Evolutionary conservation across 2,888 invertebrate species (phyloP), one percentile per base, ranked within the genome.

Genomic region (Aricia artaxerxes): DNA sequence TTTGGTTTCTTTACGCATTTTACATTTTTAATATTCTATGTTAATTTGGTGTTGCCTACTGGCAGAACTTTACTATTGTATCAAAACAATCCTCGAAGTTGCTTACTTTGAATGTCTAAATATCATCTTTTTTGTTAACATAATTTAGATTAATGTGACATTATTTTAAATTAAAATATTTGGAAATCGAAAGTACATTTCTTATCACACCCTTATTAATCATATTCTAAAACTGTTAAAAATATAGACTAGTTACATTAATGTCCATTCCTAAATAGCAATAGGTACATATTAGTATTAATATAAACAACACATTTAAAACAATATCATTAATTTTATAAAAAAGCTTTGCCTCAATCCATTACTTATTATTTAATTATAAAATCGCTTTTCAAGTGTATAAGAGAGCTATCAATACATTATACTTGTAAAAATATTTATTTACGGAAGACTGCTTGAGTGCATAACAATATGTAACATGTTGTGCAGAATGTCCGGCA

Each of bases 171-270:
- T 7, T 2, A 61, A 24, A 24, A 7, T 61, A 61, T 61, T 61
- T 40, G 40, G 40, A 40, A 40, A 40, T 61, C 24, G n/a, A 3
- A 61, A 61, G 7, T 24, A 24, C 61, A 61, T 61, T 61, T 1
- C 16, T n/a, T 24, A 61, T 1, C 24, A 61, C 49, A 49, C 13
- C 57, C 13, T 57, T 16, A 64, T 31, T 24, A 31, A 64, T 24
- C 24, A 24, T 24, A 24, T 69, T 38, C 13, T 69, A 13, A 1
- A 35, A 13, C 11, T 13, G 16, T 4, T 38, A 38, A 11, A 69
- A 69, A 69, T 35, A 69, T 69, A 69, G 69, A 69, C 35, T 69
- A 69, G 69, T 69, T 13, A 35, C 69, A 69, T 57, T 57, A 35
- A 35, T 38, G 69, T 69, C 1, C 13, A 38, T 69, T 13, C 5